Percentiles rank a stretch among this genome's conserved stretches.
Evolutionary conservation across 2,888 invertebrate genomes (phyloP).

Genomic region (Orthonevra nobilis): DNA sequence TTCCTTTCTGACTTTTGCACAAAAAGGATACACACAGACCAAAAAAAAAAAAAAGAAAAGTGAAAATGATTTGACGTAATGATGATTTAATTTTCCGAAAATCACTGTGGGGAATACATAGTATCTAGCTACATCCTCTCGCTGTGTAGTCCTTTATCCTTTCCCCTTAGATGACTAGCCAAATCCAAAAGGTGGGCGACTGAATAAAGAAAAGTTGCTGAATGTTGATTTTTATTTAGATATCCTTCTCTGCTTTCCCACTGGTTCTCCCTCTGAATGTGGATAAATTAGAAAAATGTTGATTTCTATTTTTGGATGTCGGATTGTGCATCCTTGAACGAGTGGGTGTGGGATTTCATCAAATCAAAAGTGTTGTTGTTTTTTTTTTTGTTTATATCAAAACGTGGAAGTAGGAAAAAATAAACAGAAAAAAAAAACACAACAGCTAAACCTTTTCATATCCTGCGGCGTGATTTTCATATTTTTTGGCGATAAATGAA

Average conservation of each 20-base stretch:
- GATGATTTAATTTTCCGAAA: slow-evolving; percentile 69
- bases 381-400: slow-evolving; percentile 24
- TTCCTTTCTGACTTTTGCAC: slow-evolving; percentile 37
- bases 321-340: slow-evolving; percentile 18
- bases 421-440: no score
- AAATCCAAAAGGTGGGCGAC: no score
- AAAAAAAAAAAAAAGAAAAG: slow-evolving; percentile 57
- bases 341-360: neutral
- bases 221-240: neutral
- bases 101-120: slow-evolving; percentile 62
- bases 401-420: no score
- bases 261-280: slow-evolving; percentile 27
- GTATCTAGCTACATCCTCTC: no score
- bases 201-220: no score
- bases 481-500: no score
- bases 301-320: slow-evolving; percentile 6
- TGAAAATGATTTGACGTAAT: slow-evolving; percentile 71
- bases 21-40: slow-evolving; percentile 33
- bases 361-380: slow-evolving; percentile 15
- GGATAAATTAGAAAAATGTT: slow-evolving; percentile 56
- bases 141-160: no score
- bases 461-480: no score
- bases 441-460: no score
- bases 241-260: no score
- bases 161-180: no score